Evolutionary conservation across 1,140 invertebrate genomes (phyloP).

Genomic region (Cydia pomonella): DNA sequence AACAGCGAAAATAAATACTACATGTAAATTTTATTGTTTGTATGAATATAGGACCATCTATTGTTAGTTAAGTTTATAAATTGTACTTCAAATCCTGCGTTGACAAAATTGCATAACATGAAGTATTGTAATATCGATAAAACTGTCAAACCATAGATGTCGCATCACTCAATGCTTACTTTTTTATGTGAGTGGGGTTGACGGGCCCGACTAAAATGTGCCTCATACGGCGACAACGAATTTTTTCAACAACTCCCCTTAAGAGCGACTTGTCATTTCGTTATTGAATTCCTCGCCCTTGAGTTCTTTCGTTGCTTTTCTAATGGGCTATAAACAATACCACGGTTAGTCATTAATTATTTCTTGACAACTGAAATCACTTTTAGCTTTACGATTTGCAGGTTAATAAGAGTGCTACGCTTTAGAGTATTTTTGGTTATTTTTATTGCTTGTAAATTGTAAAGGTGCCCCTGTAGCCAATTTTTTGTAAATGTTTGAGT

Average conservation of each 20-base stretch:
- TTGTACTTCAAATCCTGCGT: no score
- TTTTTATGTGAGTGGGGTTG: constrained; percentile 69
- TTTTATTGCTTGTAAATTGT: no score
- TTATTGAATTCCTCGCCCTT: constrained; percentile 69
- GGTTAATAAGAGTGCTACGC: constrained; percentile 30
- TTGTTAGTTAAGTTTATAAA: no score
- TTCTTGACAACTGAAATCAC: constrained; percentile 55
- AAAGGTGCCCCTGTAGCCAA: no score
- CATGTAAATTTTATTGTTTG: no score
- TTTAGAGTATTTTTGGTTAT: no score
- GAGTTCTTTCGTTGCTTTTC: constrained; percentile 39
- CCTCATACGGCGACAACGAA: constrained; percentile 60
- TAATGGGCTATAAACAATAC: constrained; percentile 65
- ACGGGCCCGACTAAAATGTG: constrained; percentile 63
- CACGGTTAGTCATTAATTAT: constrained; percentile 56
- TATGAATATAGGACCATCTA: no score
- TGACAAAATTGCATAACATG: not conserved
- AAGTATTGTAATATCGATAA: not conserved
- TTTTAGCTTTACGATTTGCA: constrained; percentile 42
- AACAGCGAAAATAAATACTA: no score
- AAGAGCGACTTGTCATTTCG: constrained; percentile 55
- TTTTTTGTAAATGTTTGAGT: no score
- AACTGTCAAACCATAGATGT: not conserved
- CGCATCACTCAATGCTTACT: constrained; percentile 65
- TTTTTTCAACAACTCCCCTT: constrained; percentile 46